Conservation (phyloP, 2,797 vertebrate genomes). For the Enteromius afrohamiltoni region DNA sequence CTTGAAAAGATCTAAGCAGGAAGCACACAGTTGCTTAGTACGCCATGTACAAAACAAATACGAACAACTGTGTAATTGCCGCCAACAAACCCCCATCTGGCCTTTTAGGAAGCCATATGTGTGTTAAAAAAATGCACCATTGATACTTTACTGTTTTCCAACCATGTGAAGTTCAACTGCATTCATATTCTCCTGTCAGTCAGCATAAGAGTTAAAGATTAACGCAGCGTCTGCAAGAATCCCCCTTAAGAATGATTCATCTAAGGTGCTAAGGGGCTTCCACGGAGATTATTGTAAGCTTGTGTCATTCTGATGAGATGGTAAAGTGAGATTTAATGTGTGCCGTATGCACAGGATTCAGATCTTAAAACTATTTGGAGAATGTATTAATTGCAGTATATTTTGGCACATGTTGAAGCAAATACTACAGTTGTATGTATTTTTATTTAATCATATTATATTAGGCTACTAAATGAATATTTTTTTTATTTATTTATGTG, state of each 20-base stretch:
- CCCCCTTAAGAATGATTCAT: not conserved
- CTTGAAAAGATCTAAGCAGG: slow-evolving; percentile 31
- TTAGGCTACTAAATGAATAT: slow-evolving; percentile 11
- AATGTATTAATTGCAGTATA: not conserved
- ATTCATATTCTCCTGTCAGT: slow-evolving; percentile 23
- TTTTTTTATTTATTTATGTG: not conserved
- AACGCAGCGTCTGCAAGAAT: slow-evolving; percentile 21
- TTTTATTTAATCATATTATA: not conserved
- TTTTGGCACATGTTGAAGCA: not conserved
- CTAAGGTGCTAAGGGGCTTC: slow-evolving; percentile 32
- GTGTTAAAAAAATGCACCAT: slow-evolving; percentile 22
- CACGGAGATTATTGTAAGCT: slow-evolving; percentile 46
- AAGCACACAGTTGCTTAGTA: slow-evolving; percentile 62
- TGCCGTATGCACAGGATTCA: not conserved
- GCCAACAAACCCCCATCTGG: slow-evolving; percentile 77
- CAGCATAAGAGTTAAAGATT: slow-evolving; percentile 15
- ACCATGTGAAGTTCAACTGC: not conserved
- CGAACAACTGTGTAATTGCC: slow-evolving; percentile 69
- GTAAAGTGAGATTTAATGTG: not conserved
- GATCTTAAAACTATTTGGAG: not conserved
- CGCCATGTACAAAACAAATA: slow-evolving; percentile 76
- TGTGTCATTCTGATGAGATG: slow-evolving; percentile 52
- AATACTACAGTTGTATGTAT: not conserved
- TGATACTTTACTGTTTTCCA: slow-evolving; percentile 13
- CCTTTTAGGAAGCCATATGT: slow-evolving; percentile 52